Evolutionary conservation across 2,888 invertebrate species (phyloP).

Genomic region (Rhagophthalmus giganteus): DNA sequence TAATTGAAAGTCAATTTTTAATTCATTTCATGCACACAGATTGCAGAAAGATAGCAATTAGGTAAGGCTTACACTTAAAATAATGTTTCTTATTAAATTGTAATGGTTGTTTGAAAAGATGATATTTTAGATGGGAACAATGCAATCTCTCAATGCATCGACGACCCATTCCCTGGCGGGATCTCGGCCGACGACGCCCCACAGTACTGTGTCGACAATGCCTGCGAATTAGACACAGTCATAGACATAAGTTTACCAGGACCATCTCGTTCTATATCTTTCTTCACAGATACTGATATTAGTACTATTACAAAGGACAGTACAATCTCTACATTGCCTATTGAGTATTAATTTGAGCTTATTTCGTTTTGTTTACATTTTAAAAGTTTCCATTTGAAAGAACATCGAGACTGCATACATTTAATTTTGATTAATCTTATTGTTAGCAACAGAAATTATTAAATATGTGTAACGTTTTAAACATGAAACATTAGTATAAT

Average conservation of each 20-base stretch:
- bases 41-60: conserved; percentile 40
- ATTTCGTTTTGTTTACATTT: too few species aligned
- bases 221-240: conserved; percentile 64
- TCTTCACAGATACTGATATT: conserved; percentile 39
- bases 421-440: too few species aligned
- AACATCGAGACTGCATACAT: too few species aligned
- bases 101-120: not conserved
- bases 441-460: too few species aligned
- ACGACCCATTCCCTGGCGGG: conserved; percentile 86
- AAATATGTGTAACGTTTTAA: too few species aligned
- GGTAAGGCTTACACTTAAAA: conserved; percentile 36
- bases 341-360: too few species aligned
- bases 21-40: conserved; percentile 33
- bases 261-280: conserved; percentile 44
- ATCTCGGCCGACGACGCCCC: conserved; percentile 87
- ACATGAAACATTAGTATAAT: too few species aligned
- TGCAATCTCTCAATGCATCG: conserved; percentile 81
- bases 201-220: conserved; percentile 88
- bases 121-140: conserved; percentile 77
- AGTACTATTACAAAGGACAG: conserved; percentile 36
- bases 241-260: conserved; percentile 28
- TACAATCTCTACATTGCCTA: conserved; percentile 38
- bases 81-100: too few species aligned
- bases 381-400: too few species aligned
- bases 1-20: too few species aligned